Evolutionary conservation across 2,888 invertebrate species (phyloP).

Genomic region (Vannuccia rotundouncinata): DNA sequence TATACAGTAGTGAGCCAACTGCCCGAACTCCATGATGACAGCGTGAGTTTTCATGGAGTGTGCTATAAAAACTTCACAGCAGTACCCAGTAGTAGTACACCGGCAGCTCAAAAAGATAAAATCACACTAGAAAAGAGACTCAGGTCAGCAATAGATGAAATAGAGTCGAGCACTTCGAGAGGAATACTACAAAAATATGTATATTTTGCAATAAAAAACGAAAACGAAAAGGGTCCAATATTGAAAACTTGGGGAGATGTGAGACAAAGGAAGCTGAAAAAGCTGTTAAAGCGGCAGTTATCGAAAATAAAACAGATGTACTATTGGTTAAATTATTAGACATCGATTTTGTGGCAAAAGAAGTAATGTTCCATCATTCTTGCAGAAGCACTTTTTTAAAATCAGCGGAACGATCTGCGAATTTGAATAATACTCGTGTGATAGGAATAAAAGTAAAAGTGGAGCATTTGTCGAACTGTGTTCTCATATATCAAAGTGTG

Average conservation of each 20-base stretch:
- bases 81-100: neutral
- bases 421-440: neutral
- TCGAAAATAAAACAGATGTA: neutral
- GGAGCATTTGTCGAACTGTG: neutral
- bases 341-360: neutral
- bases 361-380: neutral
- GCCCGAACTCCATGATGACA: neutral
- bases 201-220: conserved; percentile 11
- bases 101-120: neutral
- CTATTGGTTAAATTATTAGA: neutral
- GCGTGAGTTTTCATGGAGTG: neutral
- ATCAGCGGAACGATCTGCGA: conserved; percentile 7
- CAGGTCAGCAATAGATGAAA: conserved; percentile 9
- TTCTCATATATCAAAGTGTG: neutral
- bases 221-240: neutral
- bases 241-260: neutral
- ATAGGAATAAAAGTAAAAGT: neutral
- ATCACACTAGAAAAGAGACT: neutral
- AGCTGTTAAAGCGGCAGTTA: neutral
- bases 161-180: neutral
- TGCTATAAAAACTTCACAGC: conserved; percentile 15
- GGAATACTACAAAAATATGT: conserved; percentile 8
- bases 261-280: neutral
- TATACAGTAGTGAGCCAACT: neutral
- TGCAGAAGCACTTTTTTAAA: conserved; percentile 1